phyloP scores from a whole-genome alignment of 2,797 vertebrate species.

The Tapera naevia region DNA sequence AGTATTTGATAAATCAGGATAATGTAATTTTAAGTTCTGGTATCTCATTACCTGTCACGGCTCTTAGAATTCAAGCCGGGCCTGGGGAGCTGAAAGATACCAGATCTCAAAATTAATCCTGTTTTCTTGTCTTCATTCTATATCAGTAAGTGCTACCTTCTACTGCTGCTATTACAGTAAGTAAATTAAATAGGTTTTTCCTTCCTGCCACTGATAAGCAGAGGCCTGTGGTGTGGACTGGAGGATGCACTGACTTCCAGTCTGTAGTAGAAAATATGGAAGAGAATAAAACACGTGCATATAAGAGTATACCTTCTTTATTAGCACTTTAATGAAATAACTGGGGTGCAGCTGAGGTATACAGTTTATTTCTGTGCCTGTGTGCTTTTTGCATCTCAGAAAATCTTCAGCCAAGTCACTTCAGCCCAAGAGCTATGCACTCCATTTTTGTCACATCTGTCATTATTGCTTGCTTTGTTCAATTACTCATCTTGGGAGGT shows the following conservation, averaged over 20 bases:
- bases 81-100: slow-evolving; percentile 21
- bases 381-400: neutral
- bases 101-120: slow-evolving; percentile 51
- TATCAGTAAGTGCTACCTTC: slow-evolving; percentile 22
- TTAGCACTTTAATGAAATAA: neutral
- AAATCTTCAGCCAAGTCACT: neutral
- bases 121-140: slow-evolving; percentile 35
- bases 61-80: slow-evolving; percentile 37
- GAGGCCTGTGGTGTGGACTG: neutral
- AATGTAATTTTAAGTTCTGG: slow-evolving; percentile 41
- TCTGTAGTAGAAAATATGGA: neutral
- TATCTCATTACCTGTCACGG: slow-evolving; percentile 40
- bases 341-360: neutral
- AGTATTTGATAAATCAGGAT: slow-evolving; percentile 48
- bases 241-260: neutral
- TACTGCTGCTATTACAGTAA: slow-evolving; percentile 23
- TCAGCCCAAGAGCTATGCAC: neutral
- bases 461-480: neutral
- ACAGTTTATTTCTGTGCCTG: neutral
- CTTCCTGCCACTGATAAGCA: neutral
- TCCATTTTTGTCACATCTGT: neutral
- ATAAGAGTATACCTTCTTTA: neutral
- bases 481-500: neutral
- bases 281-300: neutral
- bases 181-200: slow-evolving; percentile 36